Conservation (phyloP, 2,113 vertebrate species). For the Archilochus colubris region DNA sequence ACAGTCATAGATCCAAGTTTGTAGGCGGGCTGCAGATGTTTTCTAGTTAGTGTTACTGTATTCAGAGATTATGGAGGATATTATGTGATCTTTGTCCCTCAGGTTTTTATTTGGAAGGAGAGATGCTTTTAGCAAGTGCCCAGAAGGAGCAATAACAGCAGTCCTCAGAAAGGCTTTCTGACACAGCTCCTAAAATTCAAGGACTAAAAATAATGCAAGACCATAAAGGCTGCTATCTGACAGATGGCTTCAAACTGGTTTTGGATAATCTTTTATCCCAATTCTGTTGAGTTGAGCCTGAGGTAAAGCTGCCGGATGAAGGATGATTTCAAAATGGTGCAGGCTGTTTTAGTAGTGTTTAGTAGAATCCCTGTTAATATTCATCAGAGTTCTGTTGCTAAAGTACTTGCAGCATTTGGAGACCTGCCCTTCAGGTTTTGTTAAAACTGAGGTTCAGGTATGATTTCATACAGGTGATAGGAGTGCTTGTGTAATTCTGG, state of each 20-base stretch:
- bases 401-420: background rate
- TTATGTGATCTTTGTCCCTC: background rate
- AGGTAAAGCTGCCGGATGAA: background rate
- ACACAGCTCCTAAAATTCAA: background rate
- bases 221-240: constrained; percentile 15
- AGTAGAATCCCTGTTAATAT: background rate
- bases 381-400: background rate
- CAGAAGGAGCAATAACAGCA: background rate
- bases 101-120: background rate
- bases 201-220: constrained; percentile 44
- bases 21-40: background rate
- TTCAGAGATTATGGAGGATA: background rate
- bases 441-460: background rate
- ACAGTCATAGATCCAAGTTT: background rate
- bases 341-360: background rate
- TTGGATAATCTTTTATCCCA: background rate
- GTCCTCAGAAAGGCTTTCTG: background rate
- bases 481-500: background rate
- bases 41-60: background rate
- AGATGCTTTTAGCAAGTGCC: background rate
- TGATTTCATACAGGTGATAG: background rate
- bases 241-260: constrained; percentile 48
- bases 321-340: background rate
- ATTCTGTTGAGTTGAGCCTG: background rate
- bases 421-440: background rate